Conservation (phyloP, 2,113 vertebrate species). For the Tenrec ecaudatus region DNA sequence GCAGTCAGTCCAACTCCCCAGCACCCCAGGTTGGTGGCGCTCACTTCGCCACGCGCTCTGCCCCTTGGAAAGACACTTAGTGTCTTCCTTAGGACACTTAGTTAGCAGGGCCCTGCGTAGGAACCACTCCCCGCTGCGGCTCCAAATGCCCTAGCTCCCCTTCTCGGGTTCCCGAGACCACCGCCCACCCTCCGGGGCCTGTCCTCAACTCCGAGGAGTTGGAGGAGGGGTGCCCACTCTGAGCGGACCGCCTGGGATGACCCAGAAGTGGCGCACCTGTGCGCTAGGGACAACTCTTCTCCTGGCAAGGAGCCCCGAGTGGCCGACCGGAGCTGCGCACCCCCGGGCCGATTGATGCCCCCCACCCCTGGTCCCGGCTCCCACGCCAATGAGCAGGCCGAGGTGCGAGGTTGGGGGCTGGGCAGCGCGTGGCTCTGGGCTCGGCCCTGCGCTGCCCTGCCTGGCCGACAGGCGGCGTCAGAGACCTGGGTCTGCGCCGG, state of each 20-base stretch:
- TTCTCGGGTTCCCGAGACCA: background rate
- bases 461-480: conserved; percentile 83
- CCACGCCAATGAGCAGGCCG: background rate
- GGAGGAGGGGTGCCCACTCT: background rate
- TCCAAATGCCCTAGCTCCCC: background rate
- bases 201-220: background rate
- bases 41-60: background rate
- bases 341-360: background rate
- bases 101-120: background rate
- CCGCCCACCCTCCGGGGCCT: background rate
- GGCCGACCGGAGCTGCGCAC: background rate
- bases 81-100: too few relatives aligned
- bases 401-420: background rate
- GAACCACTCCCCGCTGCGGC: background rate
- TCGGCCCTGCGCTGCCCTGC: conserved; percentile 73
- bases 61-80: background rate
- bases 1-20: too few relatives aligned
- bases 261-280: background rate
- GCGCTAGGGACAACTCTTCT: background rate
- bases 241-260: background rate
- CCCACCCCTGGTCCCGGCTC: conserved; percentile 40
- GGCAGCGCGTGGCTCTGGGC: background rate
- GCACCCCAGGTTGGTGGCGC: background rate
- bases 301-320: background rate
- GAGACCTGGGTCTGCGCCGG: conserved; percentile 72